Evolutionary conservation across 2,113 vertebrate species (phyloP).

Genomic region (Seriola aureovittata): DNA sequence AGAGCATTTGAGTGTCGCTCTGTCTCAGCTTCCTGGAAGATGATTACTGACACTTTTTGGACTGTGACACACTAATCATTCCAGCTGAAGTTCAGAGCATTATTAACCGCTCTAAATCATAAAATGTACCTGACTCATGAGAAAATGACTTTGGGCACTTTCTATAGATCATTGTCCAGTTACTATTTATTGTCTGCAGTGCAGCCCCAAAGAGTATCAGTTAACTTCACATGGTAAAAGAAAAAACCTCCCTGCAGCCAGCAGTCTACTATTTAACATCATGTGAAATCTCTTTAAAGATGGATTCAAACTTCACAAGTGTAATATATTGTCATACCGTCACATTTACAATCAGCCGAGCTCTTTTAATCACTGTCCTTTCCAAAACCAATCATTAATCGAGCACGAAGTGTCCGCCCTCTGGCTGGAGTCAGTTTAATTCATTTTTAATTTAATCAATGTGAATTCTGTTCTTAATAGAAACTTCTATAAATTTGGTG

Average conservation of each 20-base stretch:
- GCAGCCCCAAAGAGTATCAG: conserved; percentile 23
- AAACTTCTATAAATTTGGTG: conserved; percentile 34
- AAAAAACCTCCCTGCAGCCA: conserved; percentile 16
- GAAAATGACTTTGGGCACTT: conserved; percentile 49
- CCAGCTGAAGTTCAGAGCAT: conserved; percentile 37
- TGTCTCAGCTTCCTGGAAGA: neutral
- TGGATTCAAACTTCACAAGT: conserved; percentile 26
- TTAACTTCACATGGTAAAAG: conserved; percentile 24
- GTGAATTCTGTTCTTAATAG: conserved; percentile 27
- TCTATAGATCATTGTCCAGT: conserved; percentile 58
- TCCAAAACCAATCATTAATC: conserved; percentile 42
- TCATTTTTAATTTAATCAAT: conserved; percentile 63
- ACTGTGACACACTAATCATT: conserved; percentile 49
- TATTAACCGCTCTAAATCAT: conserved; percentile 60
- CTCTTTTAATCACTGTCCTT: conserved; percentile 43
- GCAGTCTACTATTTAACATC: conserved; percentile 33
- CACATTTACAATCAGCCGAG: conserved; percentile 30
- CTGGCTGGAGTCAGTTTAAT: conserved; percentile 42
- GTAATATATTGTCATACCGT: conserved; percentile 14
- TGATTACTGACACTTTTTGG: conserved; percentile 31
- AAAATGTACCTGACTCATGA: conserved; percentile 55
- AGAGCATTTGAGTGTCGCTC: neutral
- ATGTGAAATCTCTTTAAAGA: conserved; percentile 24
- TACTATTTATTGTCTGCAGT: conserved; percentile 45
- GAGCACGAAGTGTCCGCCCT: conserved; percentile 38